A percentile compares a stretch with the other conserved stretches of the same genome.
Conservation (phyloP, 2,113 vertebrate species). For the Otocyon megalotis region DNA sequence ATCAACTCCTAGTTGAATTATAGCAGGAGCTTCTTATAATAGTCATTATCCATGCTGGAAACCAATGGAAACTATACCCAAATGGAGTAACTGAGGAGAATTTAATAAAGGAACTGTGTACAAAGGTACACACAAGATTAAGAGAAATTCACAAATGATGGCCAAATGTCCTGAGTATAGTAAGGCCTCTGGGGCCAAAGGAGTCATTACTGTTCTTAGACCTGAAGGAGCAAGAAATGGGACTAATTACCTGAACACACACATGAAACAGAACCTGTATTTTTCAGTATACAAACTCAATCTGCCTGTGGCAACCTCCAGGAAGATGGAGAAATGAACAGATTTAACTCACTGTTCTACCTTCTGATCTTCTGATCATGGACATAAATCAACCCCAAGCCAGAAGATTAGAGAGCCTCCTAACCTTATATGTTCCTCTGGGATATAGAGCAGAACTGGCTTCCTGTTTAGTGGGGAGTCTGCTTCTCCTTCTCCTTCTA, state of each 20-base stretch:
- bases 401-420: not conserved
- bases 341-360: not conserved
- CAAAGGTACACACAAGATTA: not conserved
- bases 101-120: not conserved
- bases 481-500: too few species aligned
- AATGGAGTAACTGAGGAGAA: not conserved
- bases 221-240: not conserved
- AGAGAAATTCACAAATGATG: not conserved
- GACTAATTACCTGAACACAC: not conserved
- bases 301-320: not conserved
- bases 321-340: conserved; percentile 41
- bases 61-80: not conserved
- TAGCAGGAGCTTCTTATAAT: not conserved
- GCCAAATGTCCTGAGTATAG: not conserved
- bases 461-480: too few species aligned
- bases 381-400: not conserved
- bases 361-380: not conserved
- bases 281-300: not conserved
- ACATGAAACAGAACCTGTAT: not conserved
- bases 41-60: not conserved
- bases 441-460: not conserved
- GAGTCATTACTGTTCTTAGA: not conserved
- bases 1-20: conserved; percentile 11
- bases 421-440: not conserved
- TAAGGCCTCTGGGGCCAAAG: not conserved